phyloP scores from a whole-genome alignment of 1,140 invertebrate species.

The Ruditapes philippinarum region DNA sequence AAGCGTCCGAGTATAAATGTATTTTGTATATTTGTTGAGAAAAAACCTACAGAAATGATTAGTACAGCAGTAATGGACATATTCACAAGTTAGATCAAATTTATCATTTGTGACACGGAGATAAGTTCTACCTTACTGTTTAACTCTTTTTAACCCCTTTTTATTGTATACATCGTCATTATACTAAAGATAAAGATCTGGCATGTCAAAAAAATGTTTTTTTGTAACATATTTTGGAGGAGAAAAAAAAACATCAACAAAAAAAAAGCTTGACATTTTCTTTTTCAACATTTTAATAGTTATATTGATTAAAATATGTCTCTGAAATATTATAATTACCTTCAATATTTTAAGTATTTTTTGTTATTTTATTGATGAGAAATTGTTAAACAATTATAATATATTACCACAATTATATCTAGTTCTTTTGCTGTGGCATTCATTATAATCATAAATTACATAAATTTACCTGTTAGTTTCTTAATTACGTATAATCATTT shows the following conservation, averaged over 20 bases:
- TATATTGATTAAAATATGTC: no score
- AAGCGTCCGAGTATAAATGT: conserved; percentile 6
- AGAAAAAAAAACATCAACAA: not conserved
- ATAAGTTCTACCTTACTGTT: not conserved
- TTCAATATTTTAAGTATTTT: no score
- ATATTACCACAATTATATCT: no score
- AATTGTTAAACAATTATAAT: no score
- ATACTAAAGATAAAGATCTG: not conserved
- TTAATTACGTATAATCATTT: no score
- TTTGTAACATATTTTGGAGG: not conserved
- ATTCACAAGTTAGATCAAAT: conserved; percentile 1
- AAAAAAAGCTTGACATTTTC: no score
- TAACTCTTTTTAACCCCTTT: not conserved
- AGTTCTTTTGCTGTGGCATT: no score
- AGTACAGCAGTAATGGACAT: not conserved
- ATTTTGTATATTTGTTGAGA: conserved; percentile 11
- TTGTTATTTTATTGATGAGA: no score
- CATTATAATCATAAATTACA: no score
- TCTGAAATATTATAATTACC: no score
- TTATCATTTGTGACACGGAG: conserved; percentile 5
- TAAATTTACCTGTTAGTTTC: no score
- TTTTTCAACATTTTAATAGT: no score
- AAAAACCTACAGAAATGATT: not conserved
- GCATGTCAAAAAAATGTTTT: not conserved
- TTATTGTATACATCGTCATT: not conserved